These are phyloP conservation scores for Puntigrus tetrazona DNA, from an alignment of 2,113 vertebrate genomes.

Conservation along the genomic window DNA sequence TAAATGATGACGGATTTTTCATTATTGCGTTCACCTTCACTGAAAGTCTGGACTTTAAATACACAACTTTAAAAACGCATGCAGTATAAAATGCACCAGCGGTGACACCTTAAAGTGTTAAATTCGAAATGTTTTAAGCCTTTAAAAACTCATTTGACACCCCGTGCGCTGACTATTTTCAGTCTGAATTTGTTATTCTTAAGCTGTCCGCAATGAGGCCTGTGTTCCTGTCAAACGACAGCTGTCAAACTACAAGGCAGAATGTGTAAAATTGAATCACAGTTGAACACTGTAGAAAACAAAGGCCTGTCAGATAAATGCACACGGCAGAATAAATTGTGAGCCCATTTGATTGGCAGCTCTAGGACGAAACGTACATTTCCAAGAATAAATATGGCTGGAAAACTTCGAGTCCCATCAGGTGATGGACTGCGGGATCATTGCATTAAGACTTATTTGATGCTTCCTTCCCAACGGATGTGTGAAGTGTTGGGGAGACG, in stretches of 20 bases:
- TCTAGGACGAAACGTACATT: conserved; percentile 48
- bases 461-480: conserved; percentile 68
- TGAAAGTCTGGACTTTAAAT: background rate
- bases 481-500: conserved; percentile 60
- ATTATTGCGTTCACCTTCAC: background rate
- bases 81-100: background rate
- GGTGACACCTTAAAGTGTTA: conserved; percentile 26
- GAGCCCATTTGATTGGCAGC: conserved; percentile 52
- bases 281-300: conserved; percentile 54
- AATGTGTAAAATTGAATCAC: conserved; percentile 60
- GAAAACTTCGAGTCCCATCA: conserved; percentile 63
- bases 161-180: conserved; percentile 1
- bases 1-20: background rate
- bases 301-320: conserved; percentile 60
- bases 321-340: conserved; percentile 54
- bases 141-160: conserved; percentile 38
- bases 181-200: conserved; percentile 44
- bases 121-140: background rate
- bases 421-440: conserved; percentile 74
- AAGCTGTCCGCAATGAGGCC: conserved; percentile 50
- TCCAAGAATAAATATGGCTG: conserved; percentile 48
- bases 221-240: conserved; percentile 51
- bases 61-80: background rate
- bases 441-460: conserved; percentile 69
- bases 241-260: conserved; percentile 57